Evolutionary conservation across 2,797 vertebrate species (phyloP), one percentile per base, ranked within the genome.

Genomic region (Spizella passerina): DNA sequence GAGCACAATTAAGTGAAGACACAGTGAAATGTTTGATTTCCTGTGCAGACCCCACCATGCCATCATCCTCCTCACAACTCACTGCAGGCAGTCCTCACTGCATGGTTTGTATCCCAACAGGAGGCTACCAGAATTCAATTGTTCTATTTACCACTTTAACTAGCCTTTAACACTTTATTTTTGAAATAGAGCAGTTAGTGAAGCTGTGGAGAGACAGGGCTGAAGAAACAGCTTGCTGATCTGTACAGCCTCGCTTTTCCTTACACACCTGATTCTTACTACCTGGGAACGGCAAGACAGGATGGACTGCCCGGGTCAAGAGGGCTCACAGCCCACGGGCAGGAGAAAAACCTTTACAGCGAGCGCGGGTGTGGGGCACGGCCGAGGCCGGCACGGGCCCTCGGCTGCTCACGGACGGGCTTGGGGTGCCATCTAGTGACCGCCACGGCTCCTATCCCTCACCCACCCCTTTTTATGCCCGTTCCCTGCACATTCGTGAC

Each of bases 371-470:
- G 46, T 57, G 41, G 55, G 4, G 12, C 41, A 8, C 6, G 5
- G 47, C 36, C 12, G 21, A 22, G 34, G 17, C 7, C 3, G 7
- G 9, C 21, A 7, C 36, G 30, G 24, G 30, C 7, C 12, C 23
- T 15, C 7, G 3, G 12, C 7, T 5, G 34, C n/a, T 43, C 41
- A 64, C 70, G 30, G 52, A 19, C 10, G 30, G 7, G 73, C 85
- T 32, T 6, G 38, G 10, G 23, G 38, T 50, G 91, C 90, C 96
- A 80, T 10, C 97, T 94, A 75, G 64, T 38, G 96, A 65, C 63
- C 56, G 30, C 16, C 34, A 24, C 3, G 2, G 9, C 49, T 53
- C 20, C 14, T 46, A 4, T 11, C 36, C 29, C 27, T 12, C 72
- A 43, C 14, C 13, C 27, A 9, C 8, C 10, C 29, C 19, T 34